phyloP scores from a whole-genome alignment of 2,113 vertebrate species.

The Pachypanchax playfairii region DNA sequence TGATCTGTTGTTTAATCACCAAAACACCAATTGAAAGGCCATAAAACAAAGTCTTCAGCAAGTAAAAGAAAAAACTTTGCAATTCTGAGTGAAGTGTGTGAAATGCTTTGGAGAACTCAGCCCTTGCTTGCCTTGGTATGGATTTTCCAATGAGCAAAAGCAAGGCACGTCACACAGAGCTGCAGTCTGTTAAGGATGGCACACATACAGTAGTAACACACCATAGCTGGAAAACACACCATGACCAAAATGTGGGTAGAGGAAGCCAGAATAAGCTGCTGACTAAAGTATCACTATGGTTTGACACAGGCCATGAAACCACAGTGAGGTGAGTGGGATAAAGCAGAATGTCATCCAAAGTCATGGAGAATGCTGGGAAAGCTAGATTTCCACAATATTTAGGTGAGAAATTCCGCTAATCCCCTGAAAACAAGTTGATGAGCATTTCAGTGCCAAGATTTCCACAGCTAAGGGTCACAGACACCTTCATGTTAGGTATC shows the following conservation, averaged over 20 bases:
- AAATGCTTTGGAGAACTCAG: conserved; percentile 8
- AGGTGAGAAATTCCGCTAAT: conserved; percentile 39
- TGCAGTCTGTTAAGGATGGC: conserved; percentile 65
- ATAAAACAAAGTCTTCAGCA: neutral
- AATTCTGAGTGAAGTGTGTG: neutral
- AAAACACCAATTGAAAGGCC: neutral
- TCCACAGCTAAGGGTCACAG: conserved; percentile 15
- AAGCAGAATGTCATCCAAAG: conserved; percentile 68
- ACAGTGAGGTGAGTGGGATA: conserved; percentile 55
- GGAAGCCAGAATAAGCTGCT: conserved; percentile 66
- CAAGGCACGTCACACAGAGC: conserved; percentile 61
- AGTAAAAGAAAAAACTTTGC: neutral
- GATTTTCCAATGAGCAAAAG: conserved; percentile 39
- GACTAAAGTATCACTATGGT: conserved; percentile 57
- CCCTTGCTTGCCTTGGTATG: conserved; percentile 29
- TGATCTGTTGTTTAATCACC: neutral
- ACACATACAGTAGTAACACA: conserved; percentile 52
- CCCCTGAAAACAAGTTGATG: conserved; percentile 12
- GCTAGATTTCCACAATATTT: conserved; percentile 38
- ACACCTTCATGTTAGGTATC: conserved; percentile 9
- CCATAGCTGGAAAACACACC: conserved; percentile 58
- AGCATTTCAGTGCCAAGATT: conserved; percentile 13
- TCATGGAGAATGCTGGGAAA: conserved; percentile 57
- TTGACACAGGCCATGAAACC: conserved; percentile 42
- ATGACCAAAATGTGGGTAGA: conserved; percentile 56